phyloP scores from a whole-genome alignment of 2,113 vertebrate genomes.

The Tringa solitaria region DNA sequence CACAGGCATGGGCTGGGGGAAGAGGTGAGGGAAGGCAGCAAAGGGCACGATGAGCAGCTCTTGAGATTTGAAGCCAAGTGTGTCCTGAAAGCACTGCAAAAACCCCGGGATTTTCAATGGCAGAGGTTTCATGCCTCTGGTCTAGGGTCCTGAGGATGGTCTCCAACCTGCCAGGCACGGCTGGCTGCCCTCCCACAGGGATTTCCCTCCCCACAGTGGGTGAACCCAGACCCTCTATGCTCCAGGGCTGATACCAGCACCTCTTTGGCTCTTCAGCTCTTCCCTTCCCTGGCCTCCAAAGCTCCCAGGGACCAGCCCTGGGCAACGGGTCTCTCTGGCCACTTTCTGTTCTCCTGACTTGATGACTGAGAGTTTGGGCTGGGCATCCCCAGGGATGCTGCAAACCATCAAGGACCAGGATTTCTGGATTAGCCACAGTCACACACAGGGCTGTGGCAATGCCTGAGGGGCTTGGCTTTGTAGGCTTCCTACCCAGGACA shows the following conservation, averaged over 20 bases:
- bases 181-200: not conserved
- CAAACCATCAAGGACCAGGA: not conserved
- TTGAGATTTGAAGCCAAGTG: not conserved
- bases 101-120: not conserved
- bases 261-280: accelerated
- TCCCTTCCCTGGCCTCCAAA: not conserved
- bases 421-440: not conserved
- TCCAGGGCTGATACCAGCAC: not conserved
- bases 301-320: not conserved
- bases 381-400: not conserved
- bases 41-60: accelerated
- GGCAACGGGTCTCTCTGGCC: not conserved
- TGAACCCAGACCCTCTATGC: not conserved
- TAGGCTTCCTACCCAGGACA: not conserved
- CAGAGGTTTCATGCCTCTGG: not conserved
- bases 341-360: not conserved
- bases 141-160: not conserved
- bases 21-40: no score
- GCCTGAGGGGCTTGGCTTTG: not conserved
- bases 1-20: not conserved
- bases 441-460: accelerated
- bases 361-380: not conserved
- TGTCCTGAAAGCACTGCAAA: not conserved
- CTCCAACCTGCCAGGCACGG: accelerated
- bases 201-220: no score